Evolutionary conservation across 1,140 invertebrate species (phyloP).

Genomic region (Aphelinus atriplicis): DNA sequence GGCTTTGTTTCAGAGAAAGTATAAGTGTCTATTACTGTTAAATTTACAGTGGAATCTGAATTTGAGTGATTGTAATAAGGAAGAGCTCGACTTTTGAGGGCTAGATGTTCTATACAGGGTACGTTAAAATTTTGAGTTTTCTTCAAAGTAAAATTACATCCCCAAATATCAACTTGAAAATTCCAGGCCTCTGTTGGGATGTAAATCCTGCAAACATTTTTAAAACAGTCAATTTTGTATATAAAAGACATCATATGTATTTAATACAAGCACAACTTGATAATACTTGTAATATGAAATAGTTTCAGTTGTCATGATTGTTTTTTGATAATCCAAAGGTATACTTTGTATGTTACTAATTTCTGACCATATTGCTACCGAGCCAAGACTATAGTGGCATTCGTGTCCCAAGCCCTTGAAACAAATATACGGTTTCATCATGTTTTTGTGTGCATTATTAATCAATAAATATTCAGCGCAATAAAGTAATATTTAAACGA

Average conservation of each 20-base stretch:
- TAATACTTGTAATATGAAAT: slow-evolving; percentile 65
- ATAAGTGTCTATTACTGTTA: slow-evolving; percentile 57
- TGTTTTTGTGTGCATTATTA: not conserved
- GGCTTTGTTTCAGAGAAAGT: slow-evolving; percentile 64
- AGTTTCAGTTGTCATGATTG: slow-evolving; percentile 56
- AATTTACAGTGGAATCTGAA: slow-evolving; percentile 50
- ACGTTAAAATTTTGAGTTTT: slow-evolving; percentile 42
- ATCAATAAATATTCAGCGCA: not conserved
- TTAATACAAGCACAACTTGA: too few relatives aligned
- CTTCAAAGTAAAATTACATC: slow-evolving; percentile 61
- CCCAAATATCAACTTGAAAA: slow-evolving; percentile 63
- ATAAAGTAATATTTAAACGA: slow-evolving; percentile 20
- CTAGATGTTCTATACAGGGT: slow-evolving; percentile 61
- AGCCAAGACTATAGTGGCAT: slow-evolving; percentile 69
- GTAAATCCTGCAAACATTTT: slow-evolving; percentile 62
- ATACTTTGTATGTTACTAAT: slow-evolving; percentile 60
- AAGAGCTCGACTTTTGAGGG: slow-evolving; percentile 59
- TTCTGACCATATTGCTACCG: slow-evolving; percentile 67
- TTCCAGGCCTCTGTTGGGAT: slow-evolving; percentile 65
- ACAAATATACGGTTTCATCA: slow-evolving; percentile 7
- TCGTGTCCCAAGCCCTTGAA: slow-evolving; percentile 61
- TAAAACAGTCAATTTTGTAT: too few relatives aligned
- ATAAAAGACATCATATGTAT: too few relatives aligned
- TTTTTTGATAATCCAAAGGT: slow-evolving; percentile 56
- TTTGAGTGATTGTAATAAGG: slow-evolving; percentile 59